Conservation (phyloP, 2,113 vertebrate genomes). For the Aptenodytes patagonicus region DNA sequence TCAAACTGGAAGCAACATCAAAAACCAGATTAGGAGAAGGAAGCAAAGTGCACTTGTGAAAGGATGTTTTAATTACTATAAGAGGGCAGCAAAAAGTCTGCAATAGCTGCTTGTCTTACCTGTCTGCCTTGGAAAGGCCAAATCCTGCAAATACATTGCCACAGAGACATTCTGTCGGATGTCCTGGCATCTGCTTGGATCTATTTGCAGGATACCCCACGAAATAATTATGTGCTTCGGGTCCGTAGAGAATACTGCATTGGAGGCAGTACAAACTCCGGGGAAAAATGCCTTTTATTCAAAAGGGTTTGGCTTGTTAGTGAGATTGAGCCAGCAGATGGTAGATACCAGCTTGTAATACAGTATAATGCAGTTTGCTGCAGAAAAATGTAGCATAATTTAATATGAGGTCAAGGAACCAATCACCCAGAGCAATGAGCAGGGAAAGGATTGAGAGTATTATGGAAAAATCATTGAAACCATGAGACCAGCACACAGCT, state of each 20-base stretch:
- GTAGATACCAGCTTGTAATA: constrained; percentile 30
- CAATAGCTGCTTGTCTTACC: not conserved
- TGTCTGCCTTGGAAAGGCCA: not conserved
- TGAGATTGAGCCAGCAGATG: constrained; percentile 38
- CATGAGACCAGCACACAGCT: constrained; percentile 43
- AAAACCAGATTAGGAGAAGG: not conserved
- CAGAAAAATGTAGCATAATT: constrained; percentile 42
- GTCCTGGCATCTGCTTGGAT: not conserved
- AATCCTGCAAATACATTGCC: not conserved
- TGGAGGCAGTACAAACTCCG: constrained; percentile 55
- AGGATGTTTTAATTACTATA: not conserved
- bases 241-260: constrained; percentile 61
- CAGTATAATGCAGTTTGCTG: not conserved
- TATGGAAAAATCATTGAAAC: constrained; percentile 56
- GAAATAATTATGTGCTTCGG: constrained; percentile 51
- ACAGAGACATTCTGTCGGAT: not conserved
- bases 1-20: not conserved
- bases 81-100: not conserved
- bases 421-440: constrained; percentile 42
- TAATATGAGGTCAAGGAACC: constrained; percentile 46
- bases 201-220: not conserved
- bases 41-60: not conserved
- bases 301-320: constrained; percentile 64
- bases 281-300: constrained; percentile 69
- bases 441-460: constrained; percentile 36